These are phyloP conservation scores for Dione vanillae DNA, from an alignment of 2,888 invertebrate genomes.

Conservation along the genomic window DNA sequence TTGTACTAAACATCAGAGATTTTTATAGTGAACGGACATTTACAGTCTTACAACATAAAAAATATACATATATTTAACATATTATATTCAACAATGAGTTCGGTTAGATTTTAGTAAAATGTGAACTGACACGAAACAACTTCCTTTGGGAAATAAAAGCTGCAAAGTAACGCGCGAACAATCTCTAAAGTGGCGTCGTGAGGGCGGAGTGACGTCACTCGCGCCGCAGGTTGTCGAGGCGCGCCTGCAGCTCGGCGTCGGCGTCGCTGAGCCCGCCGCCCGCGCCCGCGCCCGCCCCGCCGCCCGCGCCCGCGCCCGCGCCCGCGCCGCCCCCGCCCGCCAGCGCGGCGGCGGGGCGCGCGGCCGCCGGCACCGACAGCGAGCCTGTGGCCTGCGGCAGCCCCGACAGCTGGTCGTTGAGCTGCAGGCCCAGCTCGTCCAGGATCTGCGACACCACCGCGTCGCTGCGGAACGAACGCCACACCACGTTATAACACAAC, in stretches of 20 bases:
- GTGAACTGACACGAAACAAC: too few relatives aligned
- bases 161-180: too few relatives aligned
- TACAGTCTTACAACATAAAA: background rate
- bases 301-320: slow-evolving; percentile 67
- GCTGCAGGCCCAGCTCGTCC: slow-evolving; percentile 98
- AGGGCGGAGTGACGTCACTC: slow-evolving; percentile 83
- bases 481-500: background rate
- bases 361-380: slow-evolving; percentile 72
- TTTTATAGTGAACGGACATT: background rate
- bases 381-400: slow-evolving; percentile 88
- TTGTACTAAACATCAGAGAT: background rate
- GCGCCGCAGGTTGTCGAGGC: slow-evolving; percentile 96
- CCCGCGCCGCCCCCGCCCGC: slow-evolving; percentile 68
- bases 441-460: slow-evolving; percentile 97
- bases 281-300: slow-evolving; percentile 67
- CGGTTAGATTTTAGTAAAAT: too few relatives aligned
- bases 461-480: slow-evolving; percentile 88
- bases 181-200: background rate
- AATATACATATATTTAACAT: background rate
- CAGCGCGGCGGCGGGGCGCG: slow-evolving; percentile 85
- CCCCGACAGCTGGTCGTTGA: slow-evolving; percentile 95
- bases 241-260: slow-evolving; percentile 98
- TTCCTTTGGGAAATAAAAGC: background rate
- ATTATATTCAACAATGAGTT: too few relatives aligned
- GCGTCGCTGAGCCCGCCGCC: slow-evolving; percentile 88